Conservation (phyloP, 2,113 vertebrate genomes). For the Agapornis roseicollis region DNA sequence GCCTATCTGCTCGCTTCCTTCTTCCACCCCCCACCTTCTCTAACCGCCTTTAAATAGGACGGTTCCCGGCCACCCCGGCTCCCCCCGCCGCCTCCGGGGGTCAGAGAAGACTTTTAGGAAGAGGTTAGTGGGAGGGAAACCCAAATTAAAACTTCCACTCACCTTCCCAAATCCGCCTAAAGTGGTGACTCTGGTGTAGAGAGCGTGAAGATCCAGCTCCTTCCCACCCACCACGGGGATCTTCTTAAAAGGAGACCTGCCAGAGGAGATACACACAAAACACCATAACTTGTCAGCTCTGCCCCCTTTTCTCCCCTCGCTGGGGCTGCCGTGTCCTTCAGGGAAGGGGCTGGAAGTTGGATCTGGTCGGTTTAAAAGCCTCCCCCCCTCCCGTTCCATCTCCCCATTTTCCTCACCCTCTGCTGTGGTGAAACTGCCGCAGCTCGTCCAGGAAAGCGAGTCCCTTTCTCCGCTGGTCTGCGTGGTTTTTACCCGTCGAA, state of each 20-base stretch:
- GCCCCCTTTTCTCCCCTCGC: conserved; percentile 69
- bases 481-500: conserved; percentile 97
- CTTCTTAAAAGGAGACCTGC: conserved; percentile 97
- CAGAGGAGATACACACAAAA: conserved; percentile 71
- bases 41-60: conserved; percentile 65
- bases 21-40: conserved; percentile 65
- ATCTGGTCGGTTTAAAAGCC: conserved; percentile 73
- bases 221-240: conserved; percentile 97
- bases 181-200: conserved; percentile 98
- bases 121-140: conserved; percentile 77
- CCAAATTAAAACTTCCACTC: conserved; percentile 87
- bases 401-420: conserved; percentile 90
- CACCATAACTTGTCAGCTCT: conserved; percentile 72
- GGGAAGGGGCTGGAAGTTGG: conserved; percentile 78
- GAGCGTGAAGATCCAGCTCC: conserved; percentile 96
- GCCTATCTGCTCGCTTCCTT: conserved; percentile 64
- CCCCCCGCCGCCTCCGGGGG: conserved; percentile 71
- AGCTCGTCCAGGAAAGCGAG: conserved; percentile 99
- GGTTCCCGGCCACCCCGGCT: conserved; percentile 51
- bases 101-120: conserved; percentile 76
- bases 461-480: conserved; percentile 98
- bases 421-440: conserved; percentile 99
- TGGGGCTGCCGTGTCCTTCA: conserved; percentile 69
- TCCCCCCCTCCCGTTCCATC: conserved; percentile 73
- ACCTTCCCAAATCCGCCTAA: conserved; percentile 99